Evolutionary conservation across 2,888 invertebrate genomes (phyloP), one percentile per base, ranked within the genome.

Genomic region (Schizaphis graminum): DNA sequence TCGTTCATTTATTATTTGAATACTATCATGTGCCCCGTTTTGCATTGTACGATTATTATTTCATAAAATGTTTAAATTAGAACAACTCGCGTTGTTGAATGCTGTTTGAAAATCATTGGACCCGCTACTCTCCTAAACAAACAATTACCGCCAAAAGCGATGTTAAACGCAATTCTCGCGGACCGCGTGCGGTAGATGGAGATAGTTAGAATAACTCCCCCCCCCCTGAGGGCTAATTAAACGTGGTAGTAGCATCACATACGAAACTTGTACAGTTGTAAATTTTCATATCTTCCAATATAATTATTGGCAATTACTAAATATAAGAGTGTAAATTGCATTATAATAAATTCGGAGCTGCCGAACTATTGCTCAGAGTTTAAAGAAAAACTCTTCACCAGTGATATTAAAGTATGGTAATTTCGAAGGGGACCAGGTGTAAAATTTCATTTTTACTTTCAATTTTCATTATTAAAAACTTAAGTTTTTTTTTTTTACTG

Each of bases 71-170:
- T 77, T 77, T 35, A 77, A 77, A 77, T 77, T 35, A 77, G 35
- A 77, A 77, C 77, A 21, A 21, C 21, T 35, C 21, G 21, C 77
- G 8, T 77, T 35, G 77, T 77, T 35, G 35, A 35, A 77, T 21
- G 35, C 77, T 77, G 77, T 77, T 77, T 77, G 77, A 77, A 77
- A 77, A 35, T 77, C 77, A 35, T 77, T 35, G 77, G 77, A 77
- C 35, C 35, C 7, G 21, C 35, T 21, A 21, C 35, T 35, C 77
- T 21, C 77, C 35, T 35, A 77, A 77, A 77, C 77, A 35, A 77
- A 77, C 77, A 77, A 77, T 77, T 77, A 77, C 35, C 35, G 35
- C 77, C 77, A 8, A 77, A 35, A 35, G 35, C 35, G 77, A 77
- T 77, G 77, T 35, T 77, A 35, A 77, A 77, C 77, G 35, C 35